Base-by-base conservation (phyloP, 2,888 invertebrate species). In the Cerastis leucographa region DNA sequence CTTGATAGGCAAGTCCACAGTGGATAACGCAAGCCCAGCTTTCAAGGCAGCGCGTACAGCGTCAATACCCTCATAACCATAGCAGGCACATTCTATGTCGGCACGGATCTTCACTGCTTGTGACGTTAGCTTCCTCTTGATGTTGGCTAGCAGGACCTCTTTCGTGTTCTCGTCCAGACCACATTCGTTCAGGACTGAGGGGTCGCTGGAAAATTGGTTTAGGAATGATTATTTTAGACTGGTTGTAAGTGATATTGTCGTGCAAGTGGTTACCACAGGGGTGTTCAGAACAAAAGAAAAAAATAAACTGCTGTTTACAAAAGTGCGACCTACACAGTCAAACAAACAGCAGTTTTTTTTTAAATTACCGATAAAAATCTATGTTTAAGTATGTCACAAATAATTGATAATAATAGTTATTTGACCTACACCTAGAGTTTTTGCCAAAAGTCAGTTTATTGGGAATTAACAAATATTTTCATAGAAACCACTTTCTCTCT, bases 31-130 rank as follows among this genome's bases (percentile, higher is more conserved):
- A 56, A 99, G 97, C 2, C 99, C 99, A 84, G 98, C 97, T 93
- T 98, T 98, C 61, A 99, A 96, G 0, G 99, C 99, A 64, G 98
- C 97, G 94, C 99, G 99, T 0, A 99, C 99, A 7, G 99, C 99
- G 96, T 99, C 99, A 86, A 99, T 99, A 46, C 99, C 99, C 94
- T 99, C 99, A 91, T 99, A 99, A 2, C 99, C 96, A 2, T 96
- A 96, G 89, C 96, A 96, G 0, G 96, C 96, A 56, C 96, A 96
- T 78, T 96, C 96, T 74, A 96, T 96, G 76, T 96, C 96, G 0
- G 96, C 96, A 0, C 96, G 93, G 83, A 96, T 96, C 89, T 96
- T 96, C 8, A 96, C 96, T 0, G 96, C 96, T 88, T 99, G 99
- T 11, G 99, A 99, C 40, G 99, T 99, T 74, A 99, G 97, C 94